These are phyloP conservation scores for Thecocarcelia acutangulata DNA, from an alignment of 2,888 invertebrate species.

Conservation along the genomic window DNA sequence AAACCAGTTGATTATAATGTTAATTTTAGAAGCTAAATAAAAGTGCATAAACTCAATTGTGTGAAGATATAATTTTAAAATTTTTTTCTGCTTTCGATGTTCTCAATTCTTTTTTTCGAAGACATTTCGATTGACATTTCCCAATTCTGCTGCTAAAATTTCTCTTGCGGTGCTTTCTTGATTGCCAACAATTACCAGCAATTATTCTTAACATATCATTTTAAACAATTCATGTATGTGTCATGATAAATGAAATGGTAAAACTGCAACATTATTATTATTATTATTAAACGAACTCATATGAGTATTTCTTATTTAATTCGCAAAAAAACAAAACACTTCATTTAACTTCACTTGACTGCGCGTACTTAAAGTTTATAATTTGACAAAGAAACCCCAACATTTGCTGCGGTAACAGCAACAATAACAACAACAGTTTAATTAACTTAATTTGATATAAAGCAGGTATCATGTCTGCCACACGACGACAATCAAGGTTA, in stretches of 20 bases:
- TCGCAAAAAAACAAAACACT: constrained; percentile 35
- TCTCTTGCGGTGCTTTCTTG: too few relatives aligned
- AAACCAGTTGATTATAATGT: too few relatives aligned
- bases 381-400: constrained; percentile 46
- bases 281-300: constrained; percentile 24
- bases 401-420: constrained; percentile 20
- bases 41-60: too few relatives aligned
- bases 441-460: constrained; percentile 64
- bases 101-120: too few relatives aligned
- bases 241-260: constrained; percentile 42
- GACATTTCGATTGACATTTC: too few relatives aligned
- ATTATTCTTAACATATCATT: constrained; percentile 18
- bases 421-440: constrained; percentile 56
- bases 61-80: too few relatives aligned
- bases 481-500: constrained; percentile 69
- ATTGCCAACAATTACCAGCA: constrained; percentile 34
- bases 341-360: constrained; percentile 61
- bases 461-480: constrained; percentile 67
- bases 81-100: too few relatives aligned
- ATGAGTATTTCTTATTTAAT: constrained; percentile 3
- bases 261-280: constrained; percentile 29
- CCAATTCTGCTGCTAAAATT: too few relatives aligned
- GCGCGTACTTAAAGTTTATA: constrained; percentile 44
- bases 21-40: too few relatives aligned
- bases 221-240: constrained; percentile 14